Conservation (phyloP, 2,113 vertebrate species). For the Cebus imitator region DNA sequence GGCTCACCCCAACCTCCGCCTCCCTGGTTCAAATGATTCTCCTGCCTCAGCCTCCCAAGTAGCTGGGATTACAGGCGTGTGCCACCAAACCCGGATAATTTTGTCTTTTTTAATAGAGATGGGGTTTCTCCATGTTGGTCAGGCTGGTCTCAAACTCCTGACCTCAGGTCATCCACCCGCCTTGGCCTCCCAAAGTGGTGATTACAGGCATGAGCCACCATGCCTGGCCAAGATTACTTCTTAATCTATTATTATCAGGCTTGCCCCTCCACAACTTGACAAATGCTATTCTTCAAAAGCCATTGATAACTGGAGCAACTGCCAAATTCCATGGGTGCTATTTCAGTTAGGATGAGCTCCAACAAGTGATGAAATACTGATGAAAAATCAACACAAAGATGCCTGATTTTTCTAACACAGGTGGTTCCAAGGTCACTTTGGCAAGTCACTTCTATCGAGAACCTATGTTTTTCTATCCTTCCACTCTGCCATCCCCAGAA, state of each 20-base stretch:
- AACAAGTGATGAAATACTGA: neutral
- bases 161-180: neutral
- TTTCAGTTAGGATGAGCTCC: neutral
- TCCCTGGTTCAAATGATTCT: no score
- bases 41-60: no score
- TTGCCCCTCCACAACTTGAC: neutral
- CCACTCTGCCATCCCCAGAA: neutral
- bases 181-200: neutral
- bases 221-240: neutral
- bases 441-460: neutral
- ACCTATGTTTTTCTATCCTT: neutral
- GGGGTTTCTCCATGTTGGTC: no score
- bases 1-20: no score
- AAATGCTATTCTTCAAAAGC: neutral
- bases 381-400: neutral
- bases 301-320: no score
- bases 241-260: neutral
- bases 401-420: neutral
- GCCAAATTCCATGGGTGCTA: neutral
- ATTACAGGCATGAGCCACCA: neutral
- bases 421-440: neutral
- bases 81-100: no score
- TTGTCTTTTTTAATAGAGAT: no score
- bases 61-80: no score
- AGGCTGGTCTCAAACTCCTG: neutral